Evolutionary conservation across 1,140 invertebrate genomes (phyloP).

Genomic region (Megalopta genalis): DNA sequence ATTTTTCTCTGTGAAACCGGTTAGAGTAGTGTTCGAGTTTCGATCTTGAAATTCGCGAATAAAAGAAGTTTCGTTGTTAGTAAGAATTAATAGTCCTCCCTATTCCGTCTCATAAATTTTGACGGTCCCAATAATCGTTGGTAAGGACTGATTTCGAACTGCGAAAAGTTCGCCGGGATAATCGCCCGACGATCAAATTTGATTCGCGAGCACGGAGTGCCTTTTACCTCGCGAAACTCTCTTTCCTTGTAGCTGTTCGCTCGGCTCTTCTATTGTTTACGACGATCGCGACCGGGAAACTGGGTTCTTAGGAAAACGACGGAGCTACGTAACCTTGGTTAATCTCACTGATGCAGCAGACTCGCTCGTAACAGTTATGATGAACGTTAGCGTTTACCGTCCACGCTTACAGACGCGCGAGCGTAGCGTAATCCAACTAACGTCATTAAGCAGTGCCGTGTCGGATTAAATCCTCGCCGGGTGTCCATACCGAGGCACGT

Average conservation of each 20-base stretch:
- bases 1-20: too few species aligned
- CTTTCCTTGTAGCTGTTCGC: not conserved
- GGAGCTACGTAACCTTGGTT: conserved; percentile 54
- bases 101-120: not conserved
- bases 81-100: not conserved
- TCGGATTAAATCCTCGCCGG: conserved; percentile 60
- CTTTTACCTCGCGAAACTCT: not conserved
- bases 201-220: not conserved
- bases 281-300: conserved; percentile 1
- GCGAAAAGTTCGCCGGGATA: not conserved
- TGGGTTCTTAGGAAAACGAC: conserved; percentile 39
- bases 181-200: not conserved
- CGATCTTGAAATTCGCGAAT: not conserved
- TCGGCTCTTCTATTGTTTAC: not conserved
- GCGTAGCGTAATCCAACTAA: conserved; percentile 59
- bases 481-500: conserved; percentile 35
- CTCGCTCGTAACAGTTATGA: conserved; percentile 59
- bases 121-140: too few species aligned
- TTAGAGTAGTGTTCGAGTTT: too few species aligned
- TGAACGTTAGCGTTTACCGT: conserved; percentile 60
- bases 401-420: conserved; percentile 47
- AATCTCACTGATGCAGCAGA: conserved; percentile 53
- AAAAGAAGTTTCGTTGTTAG: not conserved
- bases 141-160: not conserved
- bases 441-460: conserved; percentile 53